A percentile compares a stretch with the other conserved stretches of the same genome.
Conservation (phyloP, 35 echinoderm and acorn worm genomes). For the Anneissia japonica region DNA sequence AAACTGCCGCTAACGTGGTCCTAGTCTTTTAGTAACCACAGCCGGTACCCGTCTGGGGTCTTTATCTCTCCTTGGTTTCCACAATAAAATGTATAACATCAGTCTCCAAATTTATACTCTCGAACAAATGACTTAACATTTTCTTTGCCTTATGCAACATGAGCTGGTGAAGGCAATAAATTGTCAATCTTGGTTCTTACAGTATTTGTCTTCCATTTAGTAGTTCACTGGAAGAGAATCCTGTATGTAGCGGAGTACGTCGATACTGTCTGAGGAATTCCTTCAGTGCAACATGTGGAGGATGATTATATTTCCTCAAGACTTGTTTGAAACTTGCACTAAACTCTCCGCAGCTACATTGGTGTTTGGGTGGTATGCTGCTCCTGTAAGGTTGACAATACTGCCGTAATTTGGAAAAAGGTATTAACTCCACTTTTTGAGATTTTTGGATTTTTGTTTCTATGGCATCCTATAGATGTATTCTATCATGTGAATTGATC, state of each 20-base stretch:
- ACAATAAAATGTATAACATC: not conserved
- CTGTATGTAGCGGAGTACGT: slow-evolving; percentile 53
- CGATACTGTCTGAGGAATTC: slow-evolving; percentile 47
- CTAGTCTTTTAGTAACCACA: not conserved
- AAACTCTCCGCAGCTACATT: slow-evolving; percentile 46
- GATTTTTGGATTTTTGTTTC: too few relatives aligned
- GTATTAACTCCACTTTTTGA: too few relatives aligned
- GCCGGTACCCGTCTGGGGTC: not conserved
- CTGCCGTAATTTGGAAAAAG: too few relatives aligned
- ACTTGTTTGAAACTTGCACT: slow-evolving; percentile 57
- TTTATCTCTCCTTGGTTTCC: not conserved
- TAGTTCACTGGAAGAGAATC: slow-evolving; percentile 52
- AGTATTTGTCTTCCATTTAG: slow-evolving; percentile 36
- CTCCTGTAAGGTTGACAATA: slow-evolving; percentile 58
- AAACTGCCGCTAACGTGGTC: not conserved
- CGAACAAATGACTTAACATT: slow-evolving; percentile 11
- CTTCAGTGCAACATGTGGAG: slow-evolving; percentile 43
- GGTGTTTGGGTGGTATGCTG: slow-evolving; percentile 55
- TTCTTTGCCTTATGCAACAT: slow-evolving; percentile 32
- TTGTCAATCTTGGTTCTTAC: slow-evolving; percentile 45
- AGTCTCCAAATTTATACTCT: not conserved
- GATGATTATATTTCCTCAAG: slow-evolving; percentile 34
- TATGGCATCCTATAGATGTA: too few relatives aligned
- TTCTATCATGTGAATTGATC: too few relatives aligned
- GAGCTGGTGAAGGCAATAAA: slow-evolving; percentile 32